A percentile compares a stretch with the other conserved stretches of the same genome.
Conservation (phyloP, 2,888 invertebrate species). For the Epirrita christyi region DNA sequence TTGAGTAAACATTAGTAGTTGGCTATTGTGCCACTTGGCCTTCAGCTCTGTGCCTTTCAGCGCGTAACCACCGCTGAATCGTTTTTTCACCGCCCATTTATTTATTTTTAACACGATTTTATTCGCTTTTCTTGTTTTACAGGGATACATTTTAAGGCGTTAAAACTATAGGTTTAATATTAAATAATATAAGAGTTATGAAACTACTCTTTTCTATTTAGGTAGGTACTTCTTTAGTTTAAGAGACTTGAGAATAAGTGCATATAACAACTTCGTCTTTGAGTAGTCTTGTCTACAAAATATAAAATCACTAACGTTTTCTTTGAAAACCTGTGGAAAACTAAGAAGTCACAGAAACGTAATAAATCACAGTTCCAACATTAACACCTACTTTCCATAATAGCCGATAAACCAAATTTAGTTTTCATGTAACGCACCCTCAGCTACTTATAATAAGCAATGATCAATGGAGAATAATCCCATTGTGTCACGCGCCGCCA, state of each 20-base stretch:
- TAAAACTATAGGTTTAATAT: too few species aligned
- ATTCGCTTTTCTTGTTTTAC: conserved; percentile 16
- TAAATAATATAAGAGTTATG: too few species aligned
- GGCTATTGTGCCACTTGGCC: conserved; percentile 64
- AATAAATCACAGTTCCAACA: conserved; percentile 79
- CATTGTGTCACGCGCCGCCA: conserved; percentile 78
- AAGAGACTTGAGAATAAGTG: too few species aligned
- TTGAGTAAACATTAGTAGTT: conserved; percentile 84
- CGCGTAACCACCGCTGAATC: conserved; percentile 38
- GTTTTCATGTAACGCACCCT: conserved; percentile 84
- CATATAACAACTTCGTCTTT: too few species aligned
- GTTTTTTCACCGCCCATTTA: conserved; percentile 33
- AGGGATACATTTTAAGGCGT: too few species aligned
- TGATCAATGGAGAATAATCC: conserved; percentile 85
- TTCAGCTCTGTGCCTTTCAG: conserved; percentile 42
- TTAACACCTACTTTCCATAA: conserved; percentile 85
- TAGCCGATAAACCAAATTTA: conserved; percentile 85
- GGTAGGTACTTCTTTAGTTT: too few species aligned
- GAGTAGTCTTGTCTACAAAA: too few species aligned
- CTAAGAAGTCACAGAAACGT: conserved; percentile 75
- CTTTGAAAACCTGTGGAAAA: conserved; percentile 61
- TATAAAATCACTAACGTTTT: too few species aligned
- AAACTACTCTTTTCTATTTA: background rate
- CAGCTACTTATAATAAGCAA: conserved; percentile 83
- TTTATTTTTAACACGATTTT: conserved; percentile 25